Percentiles rank a stretch among this genome's conserved stretches.
phyloP scores from a whole-genome alignment of 2,113 vertebrate genomes.

The Acrocephalus arundinaceus region DNA sequence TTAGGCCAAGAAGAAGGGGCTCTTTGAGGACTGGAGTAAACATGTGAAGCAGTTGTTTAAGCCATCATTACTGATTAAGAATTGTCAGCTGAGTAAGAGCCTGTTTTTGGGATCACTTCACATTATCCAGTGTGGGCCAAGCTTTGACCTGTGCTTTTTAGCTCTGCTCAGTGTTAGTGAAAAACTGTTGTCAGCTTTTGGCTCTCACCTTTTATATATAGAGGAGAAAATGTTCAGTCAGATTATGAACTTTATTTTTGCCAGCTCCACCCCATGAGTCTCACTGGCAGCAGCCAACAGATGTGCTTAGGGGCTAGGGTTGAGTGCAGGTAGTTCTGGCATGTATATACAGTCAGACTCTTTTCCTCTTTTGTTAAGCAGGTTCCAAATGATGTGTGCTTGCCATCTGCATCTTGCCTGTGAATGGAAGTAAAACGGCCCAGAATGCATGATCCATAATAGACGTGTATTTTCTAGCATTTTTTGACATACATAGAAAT shows the following conservation, averaged over 20 bases:
- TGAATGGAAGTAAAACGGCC: not conserved
- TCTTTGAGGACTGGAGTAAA: not conserved
- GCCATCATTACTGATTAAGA: not conserved
- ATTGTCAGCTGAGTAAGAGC: not conserved
- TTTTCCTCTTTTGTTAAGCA: not conserved
- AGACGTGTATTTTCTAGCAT: not conserved
- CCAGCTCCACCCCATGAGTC: not conserved
- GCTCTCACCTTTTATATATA: not conserved
- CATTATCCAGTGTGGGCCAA: not conserved
- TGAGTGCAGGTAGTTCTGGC: not conserved
- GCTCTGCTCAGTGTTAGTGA: not conserved
- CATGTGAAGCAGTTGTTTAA: not conserved
- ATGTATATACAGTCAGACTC: not conserved
- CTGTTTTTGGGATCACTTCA: not conserved
- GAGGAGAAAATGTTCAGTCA: not conserved
- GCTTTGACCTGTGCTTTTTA: slow-evolving; percentile 2
- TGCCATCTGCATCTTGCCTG: not conserved
- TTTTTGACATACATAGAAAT: not conserved
- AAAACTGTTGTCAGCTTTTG: not conserved
- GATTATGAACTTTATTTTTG: not conserved
- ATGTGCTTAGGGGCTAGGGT: fast-evolving
- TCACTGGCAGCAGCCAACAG: not conserved
- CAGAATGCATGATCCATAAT: not conserved
- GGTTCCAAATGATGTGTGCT: not conserved
- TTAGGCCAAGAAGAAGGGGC: not conserved